A percentile compares a stretch with the other conserved stretches of the same genome.
Evolutionary conservation across 2,797 vertebrate species (phyloP).

Genomic region (Pantherophis vulpinus): DNA sequence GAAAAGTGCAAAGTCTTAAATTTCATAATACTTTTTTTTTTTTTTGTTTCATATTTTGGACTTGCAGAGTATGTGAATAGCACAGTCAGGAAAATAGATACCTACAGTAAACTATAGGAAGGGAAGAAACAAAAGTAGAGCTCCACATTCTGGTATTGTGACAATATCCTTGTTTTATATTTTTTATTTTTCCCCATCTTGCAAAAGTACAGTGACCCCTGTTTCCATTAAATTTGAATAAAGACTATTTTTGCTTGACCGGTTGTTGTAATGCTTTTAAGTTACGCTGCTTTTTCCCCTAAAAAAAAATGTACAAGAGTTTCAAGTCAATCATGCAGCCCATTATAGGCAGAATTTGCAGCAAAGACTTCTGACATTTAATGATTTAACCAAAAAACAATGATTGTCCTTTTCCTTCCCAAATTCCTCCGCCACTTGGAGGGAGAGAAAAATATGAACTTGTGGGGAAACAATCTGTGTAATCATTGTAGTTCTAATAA

Average conservation of each 20-base stretch:
- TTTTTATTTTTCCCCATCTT: constrained; percentile 78
- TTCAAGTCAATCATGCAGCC: not conserved
- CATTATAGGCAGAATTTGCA: not conserved
- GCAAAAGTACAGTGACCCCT: constrained; percentile 76
- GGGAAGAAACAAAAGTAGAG: constrained; percentile 64
- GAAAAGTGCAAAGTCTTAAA: constrained; percentile 75
- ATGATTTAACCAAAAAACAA: not conserved
- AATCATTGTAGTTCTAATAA: not conserved
- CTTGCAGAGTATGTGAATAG: constrained; percentile 73
- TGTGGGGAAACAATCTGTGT: not conserved
- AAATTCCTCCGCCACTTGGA: not conserved
- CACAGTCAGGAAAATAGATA: constrained; percentile 70
- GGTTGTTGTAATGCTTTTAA: constrained; percentile 64
- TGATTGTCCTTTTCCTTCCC: not conserved
- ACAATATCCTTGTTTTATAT: constrained; percentile 81
- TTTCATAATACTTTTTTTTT: constrained; percentile 66
- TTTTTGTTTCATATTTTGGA: constrained; percentile 68
- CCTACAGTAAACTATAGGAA: constrained; percentile 72
- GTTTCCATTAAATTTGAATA: constrained; percentile 82
- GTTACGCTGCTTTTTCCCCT: not conserved
- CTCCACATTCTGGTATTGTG: constrained; percentile 79
- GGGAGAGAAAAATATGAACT: not conserved
- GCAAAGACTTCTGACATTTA: not conserved
- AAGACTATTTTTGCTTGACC: constrained; percentile 84
- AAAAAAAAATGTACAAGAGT: not conserved